A percentile compares a stretch with the other conserved stretches of the same genome.
Conservation (phyloP, 2,797 vertebrate species). For the Mionectes olivaceus region DNA sequence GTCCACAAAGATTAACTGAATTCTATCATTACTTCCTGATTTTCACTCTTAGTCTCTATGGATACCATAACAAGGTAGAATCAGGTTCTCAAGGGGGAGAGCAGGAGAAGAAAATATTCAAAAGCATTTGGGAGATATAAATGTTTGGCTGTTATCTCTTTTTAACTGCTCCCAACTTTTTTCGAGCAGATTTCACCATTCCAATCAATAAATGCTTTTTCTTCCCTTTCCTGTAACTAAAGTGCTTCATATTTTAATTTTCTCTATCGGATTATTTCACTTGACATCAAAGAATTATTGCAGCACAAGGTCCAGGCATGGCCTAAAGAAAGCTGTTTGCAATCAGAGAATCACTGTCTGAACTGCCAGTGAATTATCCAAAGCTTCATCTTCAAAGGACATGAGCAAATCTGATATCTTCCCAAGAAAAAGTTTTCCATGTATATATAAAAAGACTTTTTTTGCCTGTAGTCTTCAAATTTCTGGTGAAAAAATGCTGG, state of each 20-base stretch:
- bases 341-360: slow-evolving; percentile 25
- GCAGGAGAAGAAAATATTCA: background rate
- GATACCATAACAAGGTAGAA: background rate
- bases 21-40: background rate
- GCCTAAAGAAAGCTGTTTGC: slow-evolving; percentile 56
- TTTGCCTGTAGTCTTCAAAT: slow-evolving; percentile 37
- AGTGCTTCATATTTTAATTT: slow-evolving; percentile 45
- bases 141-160: background rate
- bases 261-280: slow-evolving; percentile 28
- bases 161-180: background rate
- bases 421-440: slow-evolving; percentile 1
- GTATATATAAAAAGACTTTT: background rate
- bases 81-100: background rate
- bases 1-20: background rate
- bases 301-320: slow-evolving; percentile 28
- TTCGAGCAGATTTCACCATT: background rate
- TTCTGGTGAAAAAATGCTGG: background rate
- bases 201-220: slow-evolving; percentile 15
- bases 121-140: background rate
- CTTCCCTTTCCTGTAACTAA: slow-evolving; percentile 15
- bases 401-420: slow-evolving; percentile 19
- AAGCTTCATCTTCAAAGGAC: slow-evolving; percentile 57
- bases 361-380: slow-evolving; percentile 45
- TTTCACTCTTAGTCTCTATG: background rate
- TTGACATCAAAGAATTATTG: slow-evolving; percentile 41